Base-by-base conservation (phyloP, 2,797 vertebrate genomes). In the Pristis pectinata region DNA sequence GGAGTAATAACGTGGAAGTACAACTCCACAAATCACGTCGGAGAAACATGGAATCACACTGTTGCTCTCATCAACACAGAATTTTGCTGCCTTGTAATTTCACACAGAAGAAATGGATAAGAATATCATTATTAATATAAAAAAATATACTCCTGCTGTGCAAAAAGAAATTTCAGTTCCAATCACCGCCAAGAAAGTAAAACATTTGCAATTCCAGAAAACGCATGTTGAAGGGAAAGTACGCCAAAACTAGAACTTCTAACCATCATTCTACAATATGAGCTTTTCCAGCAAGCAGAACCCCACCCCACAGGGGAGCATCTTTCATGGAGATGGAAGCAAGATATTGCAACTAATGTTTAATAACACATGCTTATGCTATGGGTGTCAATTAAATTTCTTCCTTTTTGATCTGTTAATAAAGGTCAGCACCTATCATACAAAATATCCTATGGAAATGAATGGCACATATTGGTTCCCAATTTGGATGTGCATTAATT, bases 401-500 rank as follows among this genome's bases (percentile, higher is more conserved):
- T 74, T 76, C 37, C 27, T 67, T 93, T 93, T 76, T 94, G 70
- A 94, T 76, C 92, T 72, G 67, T 56, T 94, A 76, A n/a, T 17
- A 70, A 72, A 70, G 44, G 44, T 74, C 92, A 49, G 92, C 92
- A 76, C 5, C 67, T 30, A 56, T 94, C 30, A 94, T 49, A 74
- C 67, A 94, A 76, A 56, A 74, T 94, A 76, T 76, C 70, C 70
- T 53, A 76, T 56, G 67, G 44, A 53, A 76, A 76, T 53, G 92
- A 76, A 49, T 53, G 92, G 67, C 70, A 94, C 92, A 94, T 94
- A 15, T 94, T 76, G 70, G 91, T 94, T 72, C 27, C 64, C 92
- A 53, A 53, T 94, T 94, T 76, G 92, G 72, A 94, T 76, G 44
- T 94, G 92, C 37, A 24, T 94, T 94, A 94, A 94, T 94, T 94